A percentile compares a stretch with the other conserved stretches of the same genome.
These are phyloP conservation scores for Andinoacara biseriatus DNA, from an alignment of 2,113 vertebrate genomes.

Conservation along the genomic window DNA sequence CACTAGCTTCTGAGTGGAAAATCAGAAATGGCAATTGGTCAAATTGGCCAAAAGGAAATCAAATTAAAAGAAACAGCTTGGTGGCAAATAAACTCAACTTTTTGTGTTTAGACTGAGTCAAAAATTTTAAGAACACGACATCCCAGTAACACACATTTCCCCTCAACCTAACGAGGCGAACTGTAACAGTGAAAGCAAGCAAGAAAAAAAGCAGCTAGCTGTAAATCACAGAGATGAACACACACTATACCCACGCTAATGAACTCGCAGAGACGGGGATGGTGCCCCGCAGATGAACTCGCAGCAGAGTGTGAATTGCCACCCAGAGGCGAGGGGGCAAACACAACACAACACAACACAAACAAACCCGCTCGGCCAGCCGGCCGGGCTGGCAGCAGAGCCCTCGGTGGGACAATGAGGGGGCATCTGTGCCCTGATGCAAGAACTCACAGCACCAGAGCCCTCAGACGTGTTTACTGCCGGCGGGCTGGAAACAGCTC, in stretches of 20 bases:
- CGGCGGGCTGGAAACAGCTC: background rate
- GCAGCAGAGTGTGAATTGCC: slow-evolving; percentile 76
- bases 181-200: background rate
- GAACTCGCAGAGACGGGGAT: slow-evolving; percentile 70
- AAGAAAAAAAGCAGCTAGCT: background rate
- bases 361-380: slow-evolving; percentile 51
- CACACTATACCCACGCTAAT: slow-evolving; percentile 64
- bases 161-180: slow-evolving; percentile 1
- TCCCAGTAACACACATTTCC: background rate
- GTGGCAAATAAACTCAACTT: background rate
- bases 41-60: slow-evolving; percentile 9
- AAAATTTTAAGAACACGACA: background rate
- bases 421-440: slow-evolving; percentile 7
- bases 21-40: slow-evolving; percentile 12
- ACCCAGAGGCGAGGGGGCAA: slow-evolving; percentile 74
- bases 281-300: slow-evolving; percentile 79
- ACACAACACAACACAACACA: slow-evolving; percentile 77
- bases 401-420: slow-evolving; percentile 34
- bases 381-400: slow-evolving; percentile 9
- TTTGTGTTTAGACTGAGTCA: background rate
- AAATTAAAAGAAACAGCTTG: background rate
- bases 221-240: slow-evolving; percentile 25
- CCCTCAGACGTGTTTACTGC: background rate
- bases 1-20: slow-evolving; percentile 12
- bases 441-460: background rate